phyloP scores from a whole-genome alignment of 2,113 vertebrate species.

The Megaptera novaeangliae region DNA sequence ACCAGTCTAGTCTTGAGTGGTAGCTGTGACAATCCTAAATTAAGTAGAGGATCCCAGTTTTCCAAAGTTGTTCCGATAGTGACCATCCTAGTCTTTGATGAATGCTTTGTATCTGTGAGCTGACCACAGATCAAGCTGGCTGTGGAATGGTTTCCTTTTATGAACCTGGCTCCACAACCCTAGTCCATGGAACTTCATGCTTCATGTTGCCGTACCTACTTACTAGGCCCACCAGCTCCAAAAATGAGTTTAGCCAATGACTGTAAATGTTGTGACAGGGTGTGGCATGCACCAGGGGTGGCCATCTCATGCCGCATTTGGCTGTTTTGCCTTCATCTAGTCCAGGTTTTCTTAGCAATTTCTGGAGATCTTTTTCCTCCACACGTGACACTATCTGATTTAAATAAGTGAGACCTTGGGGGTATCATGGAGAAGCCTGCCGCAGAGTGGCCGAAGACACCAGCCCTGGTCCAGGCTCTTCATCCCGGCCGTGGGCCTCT shows the following conservation, averaged over 20 bases:
- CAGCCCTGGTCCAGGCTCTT: not conserved
- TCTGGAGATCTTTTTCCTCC: not conserved
- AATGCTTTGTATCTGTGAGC: constrained; percentile 66
- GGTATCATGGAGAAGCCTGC: not conserved
- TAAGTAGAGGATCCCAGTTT: not conserved
- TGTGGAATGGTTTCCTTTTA: constrained; percentile 63
- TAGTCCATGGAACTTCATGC: not conserved
- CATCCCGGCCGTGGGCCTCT: not conserved
- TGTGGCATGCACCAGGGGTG: constrained; percentile 37
- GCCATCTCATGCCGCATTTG: constrained; percentile 42
- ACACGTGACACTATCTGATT: not conserved
- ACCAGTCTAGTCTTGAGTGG: not conserved
- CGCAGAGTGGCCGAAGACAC: not conserved
- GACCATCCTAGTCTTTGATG: constrained; percentile 39
- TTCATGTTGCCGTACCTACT: constrained; percentile 65
- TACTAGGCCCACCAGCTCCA: constrained; percentile 27
- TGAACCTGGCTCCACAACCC: constrained; percentile 32
- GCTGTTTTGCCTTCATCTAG: constrained; percentile 39
- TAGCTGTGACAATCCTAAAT: not conserved
- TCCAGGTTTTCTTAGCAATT: not conserved
- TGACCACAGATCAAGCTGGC: constrained; percentile 39
- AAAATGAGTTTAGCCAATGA: constrained; percentile 65
- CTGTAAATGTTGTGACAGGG: constrained; percentile 36
- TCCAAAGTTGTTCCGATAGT: not conserved
- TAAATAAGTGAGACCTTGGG: not conserved